Evolutionary conservation across 2,888 invertebrate species (phyloP).

Genomic region (Tyria jacobaeae): DNA sequence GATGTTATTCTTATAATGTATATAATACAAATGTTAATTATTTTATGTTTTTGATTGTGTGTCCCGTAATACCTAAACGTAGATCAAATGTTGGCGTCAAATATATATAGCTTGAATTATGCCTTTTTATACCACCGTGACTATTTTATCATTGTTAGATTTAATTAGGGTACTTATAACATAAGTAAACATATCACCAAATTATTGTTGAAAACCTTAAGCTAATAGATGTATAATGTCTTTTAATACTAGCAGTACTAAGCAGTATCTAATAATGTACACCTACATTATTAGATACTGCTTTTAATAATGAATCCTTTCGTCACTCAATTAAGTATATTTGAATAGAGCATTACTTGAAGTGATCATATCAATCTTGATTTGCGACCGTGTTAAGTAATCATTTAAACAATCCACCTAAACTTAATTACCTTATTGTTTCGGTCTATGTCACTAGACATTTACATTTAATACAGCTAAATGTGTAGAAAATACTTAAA

Average conservation of each 20-base stretch:
- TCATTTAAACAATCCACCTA: background rate
- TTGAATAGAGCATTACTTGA: background rate
- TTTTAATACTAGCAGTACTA: conserved; percentile 23
- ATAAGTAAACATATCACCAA: conserved; percentile 58
- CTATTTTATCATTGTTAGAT: conserved; percentile 48
- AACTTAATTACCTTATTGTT: background rate
- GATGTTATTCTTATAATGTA: conserved; percentile 32
- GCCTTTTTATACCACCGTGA: conserved; percentile 51
- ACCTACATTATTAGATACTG: background rate
- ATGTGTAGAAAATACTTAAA: background rate
- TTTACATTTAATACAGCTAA: background rate
- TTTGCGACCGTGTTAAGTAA: background rate
- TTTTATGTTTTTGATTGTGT: conserved; percentile 9
- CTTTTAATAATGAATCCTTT: conserved; percentile 1
- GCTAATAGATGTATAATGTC: conserved; percentile 41
- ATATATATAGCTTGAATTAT: conserved; percentile 36
- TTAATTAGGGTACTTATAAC: conserved; percentile 44
- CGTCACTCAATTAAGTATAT: background rate
- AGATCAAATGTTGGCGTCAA: conserved; percentile 34
- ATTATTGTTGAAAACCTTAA: conserved; percentile 44
- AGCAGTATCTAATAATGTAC: too few relatives aligned
- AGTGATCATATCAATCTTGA: background rate
- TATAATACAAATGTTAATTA: conserved; percentile 27
- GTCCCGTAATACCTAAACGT: background rate
- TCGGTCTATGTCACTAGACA: background rate